phyloP scores from a whole-genome alignment of 1,140 invertebrate species.

The Galendromus occidentalis region DNA sequence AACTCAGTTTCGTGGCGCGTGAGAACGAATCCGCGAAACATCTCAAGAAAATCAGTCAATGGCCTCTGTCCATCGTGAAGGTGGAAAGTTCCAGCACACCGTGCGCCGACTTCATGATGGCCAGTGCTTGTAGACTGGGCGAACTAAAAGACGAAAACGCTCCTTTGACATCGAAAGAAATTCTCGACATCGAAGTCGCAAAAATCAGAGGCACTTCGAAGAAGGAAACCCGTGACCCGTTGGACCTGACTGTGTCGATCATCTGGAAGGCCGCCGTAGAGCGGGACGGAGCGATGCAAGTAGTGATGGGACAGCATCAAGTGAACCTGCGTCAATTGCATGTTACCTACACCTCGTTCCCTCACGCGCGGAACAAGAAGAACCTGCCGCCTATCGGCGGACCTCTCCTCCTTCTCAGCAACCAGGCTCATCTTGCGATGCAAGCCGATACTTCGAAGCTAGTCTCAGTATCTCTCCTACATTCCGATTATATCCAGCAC shows the following conservation, averaged over 20 bases:
- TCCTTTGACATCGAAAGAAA: background rate
- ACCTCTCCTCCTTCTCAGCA: background rate
- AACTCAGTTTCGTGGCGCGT: background rate
- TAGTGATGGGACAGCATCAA: conserved; percentile 4
- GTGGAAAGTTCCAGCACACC: background rate
- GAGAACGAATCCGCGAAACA: background rate
- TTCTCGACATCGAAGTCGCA: conserved; percentile 1
- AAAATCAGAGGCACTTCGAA: background rate
- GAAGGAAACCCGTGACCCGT: background rate
- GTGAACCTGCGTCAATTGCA: background rate
- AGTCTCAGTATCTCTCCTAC: background rate
- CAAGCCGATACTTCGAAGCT: background rate
- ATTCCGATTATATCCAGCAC: background rate
- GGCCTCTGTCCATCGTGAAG: conserved; percentile 1
- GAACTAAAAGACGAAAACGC: background rate
- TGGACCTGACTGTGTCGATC: background rate
- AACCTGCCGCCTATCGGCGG: background rate
- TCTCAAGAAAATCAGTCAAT: conserved; percentile 1
- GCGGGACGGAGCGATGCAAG: background rate
- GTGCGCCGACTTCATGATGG: conserved; percentile 6
- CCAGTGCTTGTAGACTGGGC: background rate
- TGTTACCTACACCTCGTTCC: conserved; percentile 2
- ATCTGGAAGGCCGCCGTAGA: conserved; percentile 8
- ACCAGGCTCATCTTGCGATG: background rate
- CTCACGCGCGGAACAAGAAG: background rate